Evolutionary conservation across 2,888 invertebrate genomes (phyloP).

Genomic region (Ectobius pallidus): DNA sequence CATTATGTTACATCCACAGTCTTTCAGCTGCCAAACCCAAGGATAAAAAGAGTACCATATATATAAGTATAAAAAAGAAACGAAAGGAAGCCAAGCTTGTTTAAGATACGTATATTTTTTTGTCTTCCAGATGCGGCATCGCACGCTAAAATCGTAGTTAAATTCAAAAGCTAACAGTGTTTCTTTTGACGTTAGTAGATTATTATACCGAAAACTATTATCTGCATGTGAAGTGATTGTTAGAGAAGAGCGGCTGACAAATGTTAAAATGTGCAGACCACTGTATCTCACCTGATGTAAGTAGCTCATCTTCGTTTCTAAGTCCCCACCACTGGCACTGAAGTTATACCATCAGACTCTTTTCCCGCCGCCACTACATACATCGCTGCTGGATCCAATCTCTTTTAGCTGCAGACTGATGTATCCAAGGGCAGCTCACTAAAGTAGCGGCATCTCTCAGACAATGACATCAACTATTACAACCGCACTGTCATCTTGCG

Average conservation of each 20-base stretch:
- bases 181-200: background rate
- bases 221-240: conserved; percentile 49
- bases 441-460: background rate
- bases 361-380: conserved; percentile 16
- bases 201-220: background rate
- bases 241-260: conserved; percentile 79
- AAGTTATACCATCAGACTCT: background rate
- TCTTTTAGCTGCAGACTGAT: background rate
- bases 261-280: conserved; percentile 66
- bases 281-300: conserved; percentile 8
- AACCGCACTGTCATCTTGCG: too few species aligned
- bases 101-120: background rate
- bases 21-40: background rate
- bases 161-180: background rate
- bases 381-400: conserved; percentile 4
- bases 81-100: background rate
- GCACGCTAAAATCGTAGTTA: background rate
- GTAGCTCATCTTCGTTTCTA: conserved; percentile 11
- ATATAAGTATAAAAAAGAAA: conserved; percentile 4
- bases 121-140: background rate
- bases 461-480: background rate
- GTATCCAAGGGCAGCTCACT: background rate
- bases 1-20: background rate
- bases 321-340: conserved; percentile 14
- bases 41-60: background rate